phyloP scores from a whole-genome alignment of 1,140 invertebrate genomes.

The Macrostomum lignano region DNA sequence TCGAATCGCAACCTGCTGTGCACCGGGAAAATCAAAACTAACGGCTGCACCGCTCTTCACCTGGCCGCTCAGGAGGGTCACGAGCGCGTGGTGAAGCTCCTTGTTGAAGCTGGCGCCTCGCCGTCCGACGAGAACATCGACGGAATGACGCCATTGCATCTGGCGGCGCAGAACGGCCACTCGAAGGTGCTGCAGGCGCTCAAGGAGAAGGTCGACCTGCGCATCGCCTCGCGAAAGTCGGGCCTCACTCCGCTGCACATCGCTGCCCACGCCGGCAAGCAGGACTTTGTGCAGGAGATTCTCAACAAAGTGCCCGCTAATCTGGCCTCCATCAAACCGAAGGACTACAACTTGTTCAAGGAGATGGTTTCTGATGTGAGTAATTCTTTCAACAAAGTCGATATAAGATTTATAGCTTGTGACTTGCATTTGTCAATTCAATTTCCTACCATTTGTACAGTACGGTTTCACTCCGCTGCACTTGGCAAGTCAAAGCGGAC shows the following conservation, averaged over 20 bases:
- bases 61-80: constrained; percentile 85
- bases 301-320: constrained; percentile 65
- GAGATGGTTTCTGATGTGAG: too few relatives aligned
- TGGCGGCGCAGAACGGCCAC: constrained; percentile 78
- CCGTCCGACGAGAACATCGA: constrained; percentile 80
- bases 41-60: constrained; percentile 77
- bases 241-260: constrained; percentile 85
- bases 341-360: not conserved
- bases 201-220: constrained; percentile 38
- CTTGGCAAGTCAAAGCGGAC: constrained; percentile 40
- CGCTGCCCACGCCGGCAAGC: constrained; percentile 83
- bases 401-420: too few relatives aligned
- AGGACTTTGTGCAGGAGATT: constrained; percentile 80
- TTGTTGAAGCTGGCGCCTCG: constrained; percentile 70
- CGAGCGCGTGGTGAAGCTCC: constrained; percentile 47
- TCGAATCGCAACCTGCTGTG: constrained; percentile 82
- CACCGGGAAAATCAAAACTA: constrained; percentile 63
- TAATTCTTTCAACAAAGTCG: too few relatives aligned
- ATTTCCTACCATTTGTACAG: too few relatives aligned
- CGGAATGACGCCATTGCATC: constrained; percentile 72
- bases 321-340: constrained; percentile 58
- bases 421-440: too few relatives aligned
- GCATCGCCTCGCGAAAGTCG: constrained; percentile 40
- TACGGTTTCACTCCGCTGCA: constrained; percentile 73
- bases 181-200: constrained; percentile 68